Conservation (phyloP, 2,113 vertebrate genomes). For the Typhlomys cinereus region DNA sequence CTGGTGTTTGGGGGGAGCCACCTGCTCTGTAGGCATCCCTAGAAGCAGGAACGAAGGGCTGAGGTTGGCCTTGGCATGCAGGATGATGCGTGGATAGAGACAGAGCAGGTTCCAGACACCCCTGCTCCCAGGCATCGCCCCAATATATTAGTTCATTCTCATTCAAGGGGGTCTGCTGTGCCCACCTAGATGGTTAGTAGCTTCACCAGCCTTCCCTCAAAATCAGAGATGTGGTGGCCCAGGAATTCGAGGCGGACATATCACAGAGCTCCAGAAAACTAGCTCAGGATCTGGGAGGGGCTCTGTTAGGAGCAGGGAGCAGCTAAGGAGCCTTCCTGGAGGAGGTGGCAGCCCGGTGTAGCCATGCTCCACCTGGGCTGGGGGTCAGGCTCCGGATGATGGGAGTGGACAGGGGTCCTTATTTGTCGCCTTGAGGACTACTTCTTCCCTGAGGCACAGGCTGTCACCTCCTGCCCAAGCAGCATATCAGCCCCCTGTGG, state of each 20-base stretch:
- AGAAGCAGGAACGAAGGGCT: background rate
- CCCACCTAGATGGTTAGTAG: background rate
- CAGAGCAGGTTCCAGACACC: no score
- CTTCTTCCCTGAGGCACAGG: background rate
- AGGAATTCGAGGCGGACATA: background rate
- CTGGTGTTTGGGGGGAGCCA: background rate
- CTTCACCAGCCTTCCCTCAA: background rate
- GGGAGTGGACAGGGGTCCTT: slow-evolving; percentile 7
- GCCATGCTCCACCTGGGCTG: background rate
- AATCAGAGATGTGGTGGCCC: background rate
- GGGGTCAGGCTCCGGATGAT: background rate
- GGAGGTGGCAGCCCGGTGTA: background rate
- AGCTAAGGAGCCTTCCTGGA: background rate
- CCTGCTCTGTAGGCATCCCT: background rate
- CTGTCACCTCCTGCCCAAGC: background rate
- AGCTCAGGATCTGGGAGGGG: background rate
- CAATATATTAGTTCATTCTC: no score
- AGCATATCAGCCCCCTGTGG: background rate
- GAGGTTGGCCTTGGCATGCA: background rate
- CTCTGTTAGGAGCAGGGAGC: no score
- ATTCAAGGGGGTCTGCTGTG: background rate
- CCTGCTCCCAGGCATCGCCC: no score
- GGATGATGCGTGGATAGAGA: background rate
- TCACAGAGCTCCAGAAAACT: no score
- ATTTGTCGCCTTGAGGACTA: background rate